Conservation (phyloP, 1,140 invertebrate species). For the Ganaspis sp. region DNA sequence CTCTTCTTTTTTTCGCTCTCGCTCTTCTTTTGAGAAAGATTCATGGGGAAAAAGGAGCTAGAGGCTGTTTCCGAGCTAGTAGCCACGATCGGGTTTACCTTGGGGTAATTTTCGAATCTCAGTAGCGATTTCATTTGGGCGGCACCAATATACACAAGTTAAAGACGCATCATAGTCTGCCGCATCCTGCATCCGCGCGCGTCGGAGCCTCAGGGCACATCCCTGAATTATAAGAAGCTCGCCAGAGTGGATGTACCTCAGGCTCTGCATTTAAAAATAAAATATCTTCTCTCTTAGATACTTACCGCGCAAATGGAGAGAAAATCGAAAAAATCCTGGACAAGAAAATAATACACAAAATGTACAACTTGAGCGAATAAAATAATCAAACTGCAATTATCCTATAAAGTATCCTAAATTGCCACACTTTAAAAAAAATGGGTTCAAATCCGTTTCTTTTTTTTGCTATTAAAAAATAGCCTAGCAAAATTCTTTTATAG, state of each 20-base stretch:
- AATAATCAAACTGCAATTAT: no score
- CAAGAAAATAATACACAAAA: no score
- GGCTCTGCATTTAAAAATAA: not conserved
- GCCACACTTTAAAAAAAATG: no score
- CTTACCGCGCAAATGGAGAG: no score
- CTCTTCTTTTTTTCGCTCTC: not conserved
- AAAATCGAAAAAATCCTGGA: no score
- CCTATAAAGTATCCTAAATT: no score
- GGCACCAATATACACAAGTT: conserved; percentile 38
- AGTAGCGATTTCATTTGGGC: conserved; percentile 60
- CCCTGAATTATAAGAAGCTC: conserved; percentile 23
- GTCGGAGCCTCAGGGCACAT: conserved; percentile 1
- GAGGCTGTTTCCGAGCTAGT: conserved; percentile 20
- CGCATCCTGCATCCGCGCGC: conserved; percentile 13
- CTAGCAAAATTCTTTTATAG: no score
- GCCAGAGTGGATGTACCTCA: not conserved
- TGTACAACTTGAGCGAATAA: no score
- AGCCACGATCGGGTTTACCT: conserved; percentile 56
- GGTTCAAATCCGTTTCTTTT: no score
- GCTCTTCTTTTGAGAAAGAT: not conserved
- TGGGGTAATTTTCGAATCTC: conserved; percentile 58
- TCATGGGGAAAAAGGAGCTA: conserved; percentile 17
- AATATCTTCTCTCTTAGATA: not conserved
- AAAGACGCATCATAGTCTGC: not conserved
- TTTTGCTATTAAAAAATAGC: no score